Evolutionary conservation across 2,888 invertebrate genomes (phyloP), one percentile per base, ranked within the genome.

Genomic region (Epistrophe eligans): DNA sequence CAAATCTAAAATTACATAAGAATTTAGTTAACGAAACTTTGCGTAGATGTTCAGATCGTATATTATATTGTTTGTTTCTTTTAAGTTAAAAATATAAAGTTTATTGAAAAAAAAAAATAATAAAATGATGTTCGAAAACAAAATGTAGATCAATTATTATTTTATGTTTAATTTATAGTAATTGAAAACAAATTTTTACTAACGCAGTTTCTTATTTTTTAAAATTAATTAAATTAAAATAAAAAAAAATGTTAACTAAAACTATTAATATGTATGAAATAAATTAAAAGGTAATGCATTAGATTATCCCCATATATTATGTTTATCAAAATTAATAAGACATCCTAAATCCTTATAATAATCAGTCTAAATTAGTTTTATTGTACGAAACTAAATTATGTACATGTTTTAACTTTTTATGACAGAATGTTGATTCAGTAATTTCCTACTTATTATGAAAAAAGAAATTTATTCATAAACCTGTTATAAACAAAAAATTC

Each of bases 1-100:
- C 17, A 52, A 48, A 43, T 45, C 70, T 73, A 10, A 67, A 82
- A 81, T 19, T 35, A 35, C 24, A 64, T 77, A 70, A 67, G 58
- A 82, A 64, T 28, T 71, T 88, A 79, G 66, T 82, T 82, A 2
- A 28, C 48, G 35, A 58, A 43, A 57, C 55, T 67, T 77, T 87
- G 60, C 45, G 38, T 83, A 77, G 73, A 38, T 77, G 62, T 70
- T 70, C 43, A 66, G 67, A 73, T 62, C 50, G 19, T 77, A 55
- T 28, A 24, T n/a, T 24, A 55, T 52, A 48, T 70, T 74, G 45
- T 74, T 83, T 45, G n/a, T 58, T 67, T 81, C 73, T 45, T n/a
- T 77, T 67, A 77, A 67, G 32, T 48, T 66, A 6, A 19, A 4
- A 74, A 35, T 24, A 52, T 45, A 52, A 28, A 64, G 15, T 79